Percentiles rank a stretch among this genome's conserved stretches.
Conservation (phyloP, 2,797 vertebrate species). For the Gila robusta region DNA sequence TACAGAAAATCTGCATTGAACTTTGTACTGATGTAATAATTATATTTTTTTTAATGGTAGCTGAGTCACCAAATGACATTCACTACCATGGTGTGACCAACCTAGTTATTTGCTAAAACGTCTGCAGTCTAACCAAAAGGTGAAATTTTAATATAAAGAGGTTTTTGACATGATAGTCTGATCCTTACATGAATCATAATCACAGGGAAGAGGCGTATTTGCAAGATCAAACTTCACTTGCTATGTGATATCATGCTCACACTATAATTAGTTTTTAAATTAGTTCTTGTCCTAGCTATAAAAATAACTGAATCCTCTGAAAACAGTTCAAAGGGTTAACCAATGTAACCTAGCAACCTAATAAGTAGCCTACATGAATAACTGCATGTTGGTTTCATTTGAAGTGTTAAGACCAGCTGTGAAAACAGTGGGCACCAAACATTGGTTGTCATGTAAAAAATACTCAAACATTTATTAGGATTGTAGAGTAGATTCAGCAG, state of each 20-base stretch:
- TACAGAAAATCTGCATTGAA: constrained; percentile 15
- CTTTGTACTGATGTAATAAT: not conserved
- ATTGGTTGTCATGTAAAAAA: constrained; percentile 1
- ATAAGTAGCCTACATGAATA: not conserved
- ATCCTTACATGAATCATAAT: not conserved
- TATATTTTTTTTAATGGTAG: constrained; percentile 9
- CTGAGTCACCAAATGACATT: not conserved
- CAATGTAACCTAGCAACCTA: constrained; percentile 19
- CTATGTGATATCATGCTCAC: not conserved
- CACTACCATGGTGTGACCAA: not conserved
- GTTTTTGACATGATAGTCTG: not conserved
- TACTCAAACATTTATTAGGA: not conserved
- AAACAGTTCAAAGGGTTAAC: not conserved
- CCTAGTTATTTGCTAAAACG: not conserved
- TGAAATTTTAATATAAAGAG: not conserved
- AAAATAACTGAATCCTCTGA: constrained; percentile 13
- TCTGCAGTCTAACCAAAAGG: not conserved
- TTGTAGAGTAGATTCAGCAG: not conserved
- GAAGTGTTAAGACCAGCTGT: constrained; percentile 16
- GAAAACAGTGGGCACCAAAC: not conserved
- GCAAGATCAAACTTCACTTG: constrained; percentile 6
- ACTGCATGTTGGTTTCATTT: constrained; percentile 26
- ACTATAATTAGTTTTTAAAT: constrained; percentile 4
- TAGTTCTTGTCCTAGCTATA: constrained; percentile 4
- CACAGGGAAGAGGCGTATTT: not conserved